Base-by-base conservation (phyloP, 2,797 vertebrate genomes). In the Sciaenops ocellatus region DNA sequence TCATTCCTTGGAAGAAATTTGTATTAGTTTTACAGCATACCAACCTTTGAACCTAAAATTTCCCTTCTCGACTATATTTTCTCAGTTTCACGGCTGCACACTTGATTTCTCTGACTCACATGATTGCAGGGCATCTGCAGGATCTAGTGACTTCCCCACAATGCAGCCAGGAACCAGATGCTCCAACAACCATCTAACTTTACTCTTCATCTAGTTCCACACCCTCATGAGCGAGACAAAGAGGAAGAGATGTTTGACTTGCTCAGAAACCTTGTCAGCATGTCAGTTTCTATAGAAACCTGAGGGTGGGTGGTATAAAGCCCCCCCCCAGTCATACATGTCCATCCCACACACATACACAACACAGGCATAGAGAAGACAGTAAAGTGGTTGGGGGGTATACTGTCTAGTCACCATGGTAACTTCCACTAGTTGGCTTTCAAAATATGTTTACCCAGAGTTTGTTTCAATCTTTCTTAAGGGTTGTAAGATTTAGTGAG, bases 211-310 rank as follows among this genome's bases (percentile, higher is more conserved):
- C 74, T 78, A 63, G 30, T 73, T 77, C 79, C 76, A 81, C 85
- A 65, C 74, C 73, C 80, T 85, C 41, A 22, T 78, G 76, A 76
- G 81, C 67, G 41, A 85, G 75, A 84, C 63, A 73, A 60, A 80
- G 61, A 78, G 48, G 44, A 77, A 68, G 76, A 86, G 54, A 47
- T 61, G 54, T 76, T 71, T 63, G 73, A 82, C 76, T 80, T 59
- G 69, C 59, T 86, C 78, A 80, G 81, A 87, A 80, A 87, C 75
- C 55, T 47, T 76, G 28, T 88, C 76, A 84, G 84, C 60, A 11
- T 76, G 82, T 80, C 85, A 78, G 90, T 94, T 94, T 87, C 93
- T 85, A 91, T 91, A 88, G 91, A 89, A 94, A 93, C 88, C 72
- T 83, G 67, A 54, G 72, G 85, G 61, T 68, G 64, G 75, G 69